These are phyloP conservation scores for Tupaia tana DNA, from an alignment of 2,113 vertebrate genomes.

Conservation along the genomic window DNA sequence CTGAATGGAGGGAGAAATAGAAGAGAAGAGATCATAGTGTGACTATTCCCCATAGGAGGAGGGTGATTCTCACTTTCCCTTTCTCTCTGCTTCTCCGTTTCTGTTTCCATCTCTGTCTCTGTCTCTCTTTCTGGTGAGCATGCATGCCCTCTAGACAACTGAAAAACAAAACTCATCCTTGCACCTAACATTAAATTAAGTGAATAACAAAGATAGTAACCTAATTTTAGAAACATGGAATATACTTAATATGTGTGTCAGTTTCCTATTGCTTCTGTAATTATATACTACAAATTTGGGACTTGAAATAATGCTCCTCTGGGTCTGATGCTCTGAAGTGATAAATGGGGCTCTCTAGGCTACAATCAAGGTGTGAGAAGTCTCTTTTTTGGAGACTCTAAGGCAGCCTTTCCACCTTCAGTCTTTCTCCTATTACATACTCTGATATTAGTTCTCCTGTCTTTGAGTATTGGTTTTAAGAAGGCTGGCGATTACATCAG, in stretches of 20 bases:
- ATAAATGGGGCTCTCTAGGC: background rate
- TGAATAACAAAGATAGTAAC: background rate
- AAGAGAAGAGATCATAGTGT: no score
- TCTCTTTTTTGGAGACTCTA: background rate
- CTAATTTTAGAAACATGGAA: background rate
- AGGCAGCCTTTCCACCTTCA: background rate
- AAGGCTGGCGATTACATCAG: background rate
- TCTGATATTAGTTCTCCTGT: background rate
- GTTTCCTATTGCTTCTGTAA: conserved; percentile 57
- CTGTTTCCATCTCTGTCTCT: no score
- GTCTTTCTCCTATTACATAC: background rate
- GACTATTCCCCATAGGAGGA: no score
- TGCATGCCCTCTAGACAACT: no score
- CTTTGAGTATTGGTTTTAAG: conserved; percentile 9
- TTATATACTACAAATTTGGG: background rate
- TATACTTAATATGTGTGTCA: background rate
- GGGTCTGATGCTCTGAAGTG: background rate
- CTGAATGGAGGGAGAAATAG: no score
- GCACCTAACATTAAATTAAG: conserved; percentile 1
- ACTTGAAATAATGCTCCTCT: background rate
- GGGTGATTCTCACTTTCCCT: no score
- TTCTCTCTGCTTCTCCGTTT: no score
- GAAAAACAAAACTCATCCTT: background rate
- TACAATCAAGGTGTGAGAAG: background rate
- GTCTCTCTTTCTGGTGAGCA: no score